phyloP scores from a whole-genome alignment of 1,140 invertebrate species.

The Drosophila pandora region DNA sequence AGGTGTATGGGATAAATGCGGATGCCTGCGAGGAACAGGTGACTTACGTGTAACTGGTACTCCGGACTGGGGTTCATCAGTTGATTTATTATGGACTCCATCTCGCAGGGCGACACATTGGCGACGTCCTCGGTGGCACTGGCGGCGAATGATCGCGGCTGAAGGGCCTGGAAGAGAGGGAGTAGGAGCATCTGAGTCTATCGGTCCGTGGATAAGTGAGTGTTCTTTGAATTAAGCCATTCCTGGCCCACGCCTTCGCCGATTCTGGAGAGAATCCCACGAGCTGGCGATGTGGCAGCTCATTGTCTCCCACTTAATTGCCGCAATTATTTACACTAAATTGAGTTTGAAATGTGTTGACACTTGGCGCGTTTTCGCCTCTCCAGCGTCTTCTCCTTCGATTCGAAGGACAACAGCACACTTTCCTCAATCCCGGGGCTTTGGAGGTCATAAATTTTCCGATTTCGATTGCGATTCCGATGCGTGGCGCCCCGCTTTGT shows the following conservation, averaged over 20 bases:
- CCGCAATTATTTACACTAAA: constrained; percentile 60
- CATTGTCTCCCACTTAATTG: constrained; percentile 44
- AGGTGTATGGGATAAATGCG: constrained; percentile 17
- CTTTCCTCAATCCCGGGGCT: constrained; percentile 1
- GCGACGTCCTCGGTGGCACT: constrained; percentile 66
- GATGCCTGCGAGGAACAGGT: constrained; percentile 19
- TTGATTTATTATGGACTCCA: constrained; percentile 82
- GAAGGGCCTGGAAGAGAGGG: constrained; percentile 49
- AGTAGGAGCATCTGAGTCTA: constrained; percentile 5
- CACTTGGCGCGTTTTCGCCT: constrained; percentile 32
- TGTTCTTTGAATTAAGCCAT: constrained; percentile 2
- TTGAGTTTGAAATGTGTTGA: constrained; percentile 68
- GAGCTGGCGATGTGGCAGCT: neutral
- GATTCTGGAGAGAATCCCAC: neutral
- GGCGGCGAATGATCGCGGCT: constrained; percentile 58
- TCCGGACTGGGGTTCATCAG: constrained; percentile 78
- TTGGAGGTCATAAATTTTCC: constrained; percentile 24
- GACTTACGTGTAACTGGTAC: constrained; percentile 82
- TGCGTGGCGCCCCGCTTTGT: neutral
- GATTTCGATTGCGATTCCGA: constrained; percentile 10
- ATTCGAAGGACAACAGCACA: neutral
- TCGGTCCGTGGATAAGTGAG: constrained; percentile 10
- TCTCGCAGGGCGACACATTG: constrained; percentile 75
- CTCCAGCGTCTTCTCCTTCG: constrained; percentile 1
- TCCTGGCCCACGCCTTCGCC: neutral